Conservation (phyloP, 1,140 invertebrate genomes). For the Pectinophora gossypiella region DNA sequence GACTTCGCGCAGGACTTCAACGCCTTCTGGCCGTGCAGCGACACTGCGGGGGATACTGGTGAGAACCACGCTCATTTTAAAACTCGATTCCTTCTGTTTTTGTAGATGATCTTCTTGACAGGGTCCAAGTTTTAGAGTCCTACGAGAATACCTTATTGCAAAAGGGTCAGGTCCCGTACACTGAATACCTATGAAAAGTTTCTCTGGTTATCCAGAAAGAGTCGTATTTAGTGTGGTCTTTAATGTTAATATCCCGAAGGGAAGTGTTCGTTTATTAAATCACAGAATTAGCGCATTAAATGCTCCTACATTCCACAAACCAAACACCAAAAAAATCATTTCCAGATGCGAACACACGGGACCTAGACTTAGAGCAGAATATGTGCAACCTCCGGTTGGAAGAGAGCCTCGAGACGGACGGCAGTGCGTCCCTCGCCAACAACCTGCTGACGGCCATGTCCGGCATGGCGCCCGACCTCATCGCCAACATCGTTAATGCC, state of each 20-base stretch:
- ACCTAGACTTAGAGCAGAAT: background rate
- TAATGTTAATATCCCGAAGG: no score
- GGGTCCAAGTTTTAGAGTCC: no score
- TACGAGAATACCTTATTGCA: no score
- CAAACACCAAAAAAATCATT: no score
- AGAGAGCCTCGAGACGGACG: slow-evolving; percentile 17
- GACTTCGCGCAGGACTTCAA: slow-evolving; percentile 11
- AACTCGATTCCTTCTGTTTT: no score
- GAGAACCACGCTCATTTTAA: background rate
- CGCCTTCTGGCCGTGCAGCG: slow-evolving; percentile 15
- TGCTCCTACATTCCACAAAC: background rate
- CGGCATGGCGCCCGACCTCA: slow-evolving; percentile 23
- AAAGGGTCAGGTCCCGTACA: no score
- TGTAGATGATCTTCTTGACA: no score
- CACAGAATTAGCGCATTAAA: background rate
- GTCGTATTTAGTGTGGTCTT: no score
- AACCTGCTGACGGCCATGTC: slow-evolving; percentile 43
- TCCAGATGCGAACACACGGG: background rate
- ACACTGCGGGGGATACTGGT: slow-evolving; percentile 1
- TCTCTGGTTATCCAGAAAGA: no score
- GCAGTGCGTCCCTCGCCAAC: slow-evolving; percentile 25
- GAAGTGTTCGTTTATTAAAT: background rate
- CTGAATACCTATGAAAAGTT: background rate
- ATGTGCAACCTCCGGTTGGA: slow-evolving; percentile 15
- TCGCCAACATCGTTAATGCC: slow-evolving; percentile 29